Conservation (phyloP, 1,140 invertebrate genomes). For the Liolophura sinensis region DNA sequence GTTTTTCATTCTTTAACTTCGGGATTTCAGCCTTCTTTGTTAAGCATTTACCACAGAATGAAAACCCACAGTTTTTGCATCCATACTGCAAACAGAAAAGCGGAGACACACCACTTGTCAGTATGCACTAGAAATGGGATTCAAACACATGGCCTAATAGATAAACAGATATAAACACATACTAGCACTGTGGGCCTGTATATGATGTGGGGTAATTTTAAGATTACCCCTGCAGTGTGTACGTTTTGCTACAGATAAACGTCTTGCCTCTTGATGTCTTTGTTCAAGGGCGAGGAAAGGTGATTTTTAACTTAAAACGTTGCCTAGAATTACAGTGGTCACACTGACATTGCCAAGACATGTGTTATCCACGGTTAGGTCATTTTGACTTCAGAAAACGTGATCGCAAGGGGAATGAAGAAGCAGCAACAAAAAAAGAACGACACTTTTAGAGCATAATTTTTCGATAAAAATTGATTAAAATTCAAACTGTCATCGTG, state of each 20-base stretch:
- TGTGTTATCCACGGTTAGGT: too few relatives aligned
- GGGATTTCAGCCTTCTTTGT: constrained; percentile 43
- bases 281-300: not conserved
- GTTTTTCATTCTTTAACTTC: constrained; percentile 48
- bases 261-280: not conserved
- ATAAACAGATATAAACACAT: not conserved
- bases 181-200: not conserved
- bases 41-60: constrained; percentile 55
- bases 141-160: not conserved
- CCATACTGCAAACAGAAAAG: constrained; percentile 42
- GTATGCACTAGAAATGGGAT: not conserved
- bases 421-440: too few relatives aligned
- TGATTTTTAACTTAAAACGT: not conserved
- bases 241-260: not conserved
- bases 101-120: not conserved
- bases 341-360: too few relatives aligned
- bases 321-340: too few relatives aligned
- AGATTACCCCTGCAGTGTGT: too few relatives aligned
- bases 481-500: too few relatives aligned
- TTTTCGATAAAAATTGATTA: too few relatives aligned
- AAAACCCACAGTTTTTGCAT: constrained; percentile 58
- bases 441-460: too few relatives aligned
- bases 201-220: too few relatives aligned
- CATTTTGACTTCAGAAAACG: too few relatives aligned
- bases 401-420: too few relatives aligned